Percentiles rank a stretch among this genome's conserved stretches.
Conservation (phyloP, 35 echinoderm and acorn worm species). For the Heliocidaris erythrogramma region DNA sequence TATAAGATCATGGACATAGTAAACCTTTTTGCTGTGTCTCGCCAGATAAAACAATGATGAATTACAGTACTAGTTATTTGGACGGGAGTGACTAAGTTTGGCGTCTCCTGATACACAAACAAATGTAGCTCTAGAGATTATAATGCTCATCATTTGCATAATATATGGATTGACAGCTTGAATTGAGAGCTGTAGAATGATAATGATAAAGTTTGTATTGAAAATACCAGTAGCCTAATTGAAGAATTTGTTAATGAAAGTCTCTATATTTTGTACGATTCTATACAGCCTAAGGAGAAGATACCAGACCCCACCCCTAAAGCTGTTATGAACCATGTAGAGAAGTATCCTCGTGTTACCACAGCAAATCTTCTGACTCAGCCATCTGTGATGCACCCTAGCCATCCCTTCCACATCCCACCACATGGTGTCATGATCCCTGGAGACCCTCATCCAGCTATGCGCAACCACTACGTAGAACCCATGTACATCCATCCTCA, state of each 20-base stretch:
- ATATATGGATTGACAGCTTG: too few relatives aligned
- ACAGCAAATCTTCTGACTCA: not conserved
- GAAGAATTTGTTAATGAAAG: not conserved
- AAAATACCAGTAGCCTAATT: too few relatives aligned
- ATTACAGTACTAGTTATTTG: too few relatives aligned
- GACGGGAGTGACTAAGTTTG: too few relatives aligned
- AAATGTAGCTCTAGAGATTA: too few relatives aligned
- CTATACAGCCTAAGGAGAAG: conserved; percentile 33
- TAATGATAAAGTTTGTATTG: too few relatives aligned
- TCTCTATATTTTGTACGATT: not conserved
- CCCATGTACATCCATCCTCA: conserved; percentile 40
- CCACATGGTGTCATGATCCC: conserved; percentile 6
- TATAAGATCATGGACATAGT: too few relatives aligned
- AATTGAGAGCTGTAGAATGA: too few relatives aligned
- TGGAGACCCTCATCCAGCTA: not conserved
- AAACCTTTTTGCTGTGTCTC: too few relatives aligned
- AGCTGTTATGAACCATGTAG: conserved; percentile 15
- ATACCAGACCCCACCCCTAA: conserved; percentile 16
- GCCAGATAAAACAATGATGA: too few relatives aligned
- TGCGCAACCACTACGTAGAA: conserved; percentile 40
- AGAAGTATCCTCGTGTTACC: not conserved
- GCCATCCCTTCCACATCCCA: not conserved
- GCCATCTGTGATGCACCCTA: not conserved
- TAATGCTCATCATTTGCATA: too few relatives aligned
- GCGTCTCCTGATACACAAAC: too few relatives aligned